Evolutionary conservation across 2,113 vertebrate genomes (phyloP).

Genomic region (Bagarius yarrelli): DNA sequence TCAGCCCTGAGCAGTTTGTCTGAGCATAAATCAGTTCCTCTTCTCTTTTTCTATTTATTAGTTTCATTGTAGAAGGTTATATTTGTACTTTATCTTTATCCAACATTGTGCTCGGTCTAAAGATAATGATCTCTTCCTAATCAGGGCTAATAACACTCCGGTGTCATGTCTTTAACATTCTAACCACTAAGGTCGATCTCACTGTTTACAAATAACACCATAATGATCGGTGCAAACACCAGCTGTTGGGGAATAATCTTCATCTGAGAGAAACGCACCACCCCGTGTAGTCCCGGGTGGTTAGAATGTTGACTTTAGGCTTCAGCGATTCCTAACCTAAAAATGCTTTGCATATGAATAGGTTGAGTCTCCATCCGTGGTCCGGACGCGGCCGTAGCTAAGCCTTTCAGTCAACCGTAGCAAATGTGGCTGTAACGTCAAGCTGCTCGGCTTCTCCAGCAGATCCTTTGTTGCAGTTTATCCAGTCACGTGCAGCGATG

Average conservation of each 20-base stretch:
- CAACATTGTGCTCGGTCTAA: not conserved
- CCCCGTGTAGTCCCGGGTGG: not conserved
- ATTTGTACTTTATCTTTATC: not conserved
- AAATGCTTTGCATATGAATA: conserved; percentile 12
- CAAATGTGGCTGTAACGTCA: not conserved
- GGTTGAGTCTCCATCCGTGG: not conserved
- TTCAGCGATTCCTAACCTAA: not conserved
- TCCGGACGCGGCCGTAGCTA: not conserved
- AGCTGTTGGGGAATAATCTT: not conserved
- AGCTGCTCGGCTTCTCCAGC: not conserved
- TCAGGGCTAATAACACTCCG: not conserved
- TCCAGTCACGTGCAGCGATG: not conserved
- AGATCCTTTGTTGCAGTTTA: not conserved
- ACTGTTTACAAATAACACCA: conserved; percentile 22
- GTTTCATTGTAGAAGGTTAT: not conserved
- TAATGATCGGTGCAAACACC: not conserved
- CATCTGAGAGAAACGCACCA: not conserved
- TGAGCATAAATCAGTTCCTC: no score
- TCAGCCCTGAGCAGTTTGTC: no score
- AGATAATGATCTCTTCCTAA: not conserved
- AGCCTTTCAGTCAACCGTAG: not conserved
- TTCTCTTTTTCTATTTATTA: no score
- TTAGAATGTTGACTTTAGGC: not conserved
- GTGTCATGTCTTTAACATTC: not conserved
- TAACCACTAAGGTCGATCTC: not conserved